These are phyloP conservation scores for Coregonus clupeaformis DNA, from an alignment of 2,113 vertebrate genomes.

Conservation along the genomic window DNA sequence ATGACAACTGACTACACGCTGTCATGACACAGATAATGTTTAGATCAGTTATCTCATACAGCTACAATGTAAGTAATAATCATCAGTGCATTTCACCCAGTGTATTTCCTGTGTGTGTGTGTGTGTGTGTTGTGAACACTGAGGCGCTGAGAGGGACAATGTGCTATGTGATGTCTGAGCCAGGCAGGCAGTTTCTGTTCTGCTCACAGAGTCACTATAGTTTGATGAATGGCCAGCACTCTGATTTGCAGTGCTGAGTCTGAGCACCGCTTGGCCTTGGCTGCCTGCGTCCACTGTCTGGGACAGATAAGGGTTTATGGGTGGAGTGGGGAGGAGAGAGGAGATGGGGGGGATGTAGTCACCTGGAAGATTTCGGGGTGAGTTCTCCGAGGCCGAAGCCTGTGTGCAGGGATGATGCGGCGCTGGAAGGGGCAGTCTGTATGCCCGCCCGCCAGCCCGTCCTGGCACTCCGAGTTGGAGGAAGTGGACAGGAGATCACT, in stretches of 20 bases:
- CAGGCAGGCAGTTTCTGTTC: neutral
- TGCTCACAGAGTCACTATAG: neutral
- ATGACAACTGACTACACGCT: no score
- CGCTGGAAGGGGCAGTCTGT: slow-evolving; percentile 82
- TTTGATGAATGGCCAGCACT: slow-evolving; percentile 9
- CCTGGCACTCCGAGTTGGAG: slow-evolving; percentile 89
- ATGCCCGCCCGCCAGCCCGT: slow-evolving; percentile 77
- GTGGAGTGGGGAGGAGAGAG: neutral
- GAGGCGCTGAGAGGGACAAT: neutral
- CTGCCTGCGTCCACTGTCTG: neutral
- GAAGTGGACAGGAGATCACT: slow-evolving; percentile 89
- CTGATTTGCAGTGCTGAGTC: neutral
- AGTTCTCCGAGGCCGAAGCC: slow-evolving; percentile 81
- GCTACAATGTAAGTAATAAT: no score
- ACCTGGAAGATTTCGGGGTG: slow-evolving; percentile 89
- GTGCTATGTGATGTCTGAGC: neutral
- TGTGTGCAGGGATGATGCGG: slow-evolving; percentile 84
- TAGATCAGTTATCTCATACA: no score
- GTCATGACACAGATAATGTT: no score
- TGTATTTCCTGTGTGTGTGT: no score
- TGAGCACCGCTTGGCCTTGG: neutral
- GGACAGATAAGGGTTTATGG: neutral
- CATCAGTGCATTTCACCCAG: no score
- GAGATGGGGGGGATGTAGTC: neutral
- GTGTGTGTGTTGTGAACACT: neutral